Evolutionary conservation across 2,797 vertebrate species (phyloP), one percentile per base, ranked within the genome.

Genomic region (Rhinella marina): DNA sequence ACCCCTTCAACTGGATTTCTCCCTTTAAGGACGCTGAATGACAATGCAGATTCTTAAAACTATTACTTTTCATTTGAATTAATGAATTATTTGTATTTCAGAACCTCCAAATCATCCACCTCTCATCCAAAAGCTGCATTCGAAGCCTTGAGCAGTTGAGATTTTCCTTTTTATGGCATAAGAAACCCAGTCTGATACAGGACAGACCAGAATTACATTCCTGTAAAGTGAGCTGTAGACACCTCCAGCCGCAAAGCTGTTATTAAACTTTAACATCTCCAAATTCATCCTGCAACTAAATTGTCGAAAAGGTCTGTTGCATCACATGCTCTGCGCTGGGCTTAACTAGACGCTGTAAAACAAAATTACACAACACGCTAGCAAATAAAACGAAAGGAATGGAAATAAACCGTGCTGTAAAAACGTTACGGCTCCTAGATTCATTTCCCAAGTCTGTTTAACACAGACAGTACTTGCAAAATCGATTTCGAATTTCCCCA

Each of bases 321-420:
- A 86, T 86, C 68, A 86, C 68, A 73, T 57, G 59, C 48, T 82
- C 75, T n/a, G 41, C 7, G 32, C 50, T 68, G 86, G 41, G 17
- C 83, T 82, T 85, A 85, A 81, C 82, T 84, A 84, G 87, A 81
- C 59, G 29, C 87, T 61, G 78, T 88, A 86, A 88, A 88, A 85
- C 77, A 73, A 88, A 88, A 81, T 88, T 81, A 85, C 83, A 75
- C 87, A 88, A 88, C 66, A 81, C 54, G 78, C 73, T 77, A 80
- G 80, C 87, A 88, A 88, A 88, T 88, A 88, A 86, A 88, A 80
- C 75, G 23, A 25, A 80, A 81, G 78, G 68, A 81, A 88, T 68
- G 84, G 85, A 88, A 88, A 85, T 88, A 75, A 88, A 86, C 23
- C 16, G 48, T 48, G 84, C 57, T 57, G 52, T 76, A 88, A 88